phyloP scores from a whole-genome alignment of 2,797 vertebrate species.

The Denticeps clupeoides region DNA sequence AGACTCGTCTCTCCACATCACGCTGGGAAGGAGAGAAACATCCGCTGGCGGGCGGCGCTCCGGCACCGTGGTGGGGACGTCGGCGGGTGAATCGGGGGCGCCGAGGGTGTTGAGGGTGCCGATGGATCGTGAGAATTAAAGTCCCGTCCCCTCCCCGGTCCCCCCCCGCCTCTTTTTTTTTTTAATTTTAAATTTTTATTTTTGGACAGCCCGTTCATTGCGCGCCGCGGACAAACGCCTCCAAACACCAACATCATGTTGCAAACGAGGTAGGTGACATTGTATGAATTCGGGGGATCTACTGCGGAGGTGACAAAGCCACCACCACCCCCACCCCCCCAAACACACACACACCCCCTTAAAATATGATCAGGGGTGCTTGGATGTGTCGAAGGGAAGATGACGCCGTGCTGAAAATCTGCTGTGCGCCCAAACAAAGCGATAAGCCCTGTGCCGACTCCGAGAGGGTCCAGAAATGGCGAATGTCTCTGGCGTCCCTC shows the following conservation, averaged over 20 bases:
- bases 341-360: too few species aligned
- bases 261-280: constrained; percentile 45
- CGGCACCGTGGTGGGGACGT: too few species aligned
- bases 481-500: constrained; percentile 64
- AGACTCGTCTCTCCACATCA: constrained; percentile 32
- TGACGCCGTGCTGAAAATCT: constrained; percentile 56
- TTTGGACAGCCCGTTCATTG: constrained; percentile 19
- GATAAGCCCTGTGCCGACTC: constrained; percentile 63
- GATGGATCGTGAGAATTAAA: constrained; percentile 31
- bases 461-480: constrained; percentile 71
- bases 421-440: constrained; percentile 54
- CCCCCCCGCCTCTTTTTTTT: too few species aligned
- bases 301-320: constrained; percentile 35
- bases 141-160: too few species aligned
- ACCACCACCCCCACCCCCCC: constrained; percentile 30
- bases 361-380: constrained; percentile 71
- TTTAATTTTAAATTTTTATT: too few species aligned
- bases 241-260: constrained; percentile 40
- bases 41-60: too few species aligned
- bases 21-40: constrained; percentile 41
- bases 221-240: constrained; percentile 31
- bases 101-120: constrained; percentile 29
- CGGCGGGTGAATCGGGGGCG: too few species aligned
- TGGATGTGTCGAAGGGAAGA: constrained; percentile 67
- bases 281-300: constrained; percentile 35